phyloP scores from a whole-genome alignment of 1,140 invertebrate genomes.

The Dinothrombium tinctorium region DNA sequence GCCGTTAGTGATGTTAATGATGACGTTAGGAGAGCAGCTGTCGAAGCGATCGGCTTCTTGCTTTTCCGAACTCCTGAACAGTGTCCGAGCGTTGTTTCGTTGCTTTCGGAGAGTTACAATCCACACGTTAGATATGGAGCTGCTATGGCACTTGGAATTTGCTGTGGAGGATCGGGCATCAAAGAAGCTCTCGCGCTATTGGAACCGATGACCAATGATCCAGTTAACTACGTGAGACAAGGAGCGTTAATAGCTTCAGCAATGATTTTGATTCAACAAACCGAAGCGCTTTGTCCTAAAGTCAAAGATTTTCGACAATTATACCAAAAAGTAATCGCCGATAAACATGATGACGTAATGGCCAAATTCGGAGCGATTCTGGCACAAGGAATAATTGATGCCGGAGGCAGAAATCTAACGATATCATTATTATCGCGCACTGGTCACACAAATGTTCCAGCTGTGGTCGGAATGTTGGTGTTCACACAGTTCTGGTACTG shows the following conservation, averaged over 20 bases:
- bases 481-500: conserved; percentile 99
- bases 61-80: conserved; percentile 87
- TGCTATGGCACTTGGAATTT: conserved; percentile 94
- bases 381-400: conserved; percentile 80
- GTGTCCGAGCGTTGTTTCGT: conserved; percentile 81
- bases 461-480: conserved; percentile 88
- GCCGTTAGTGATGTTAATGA: conserved; percentile 97
- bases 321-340: conserved; percentile 84
- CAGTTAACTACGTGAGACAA: conserved; percentile 95
- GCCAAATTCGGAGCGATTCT: conserved; percentile 96
- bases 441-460: conserved; percentile 88
- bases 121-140: conserved; percentile 96
- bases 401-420: conserved; percentile 84
- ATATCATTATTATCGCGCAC: conserved; percentile 83
- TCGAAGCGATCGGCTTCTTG: conserved; percentile 88
- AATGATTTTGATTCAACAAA: conserved; percentile 95
- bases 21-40: conserved; percentile 88
- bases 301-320: conserved; percentile 75
- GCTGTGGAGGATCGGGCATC: conserved; percentile 86
- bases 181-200: conserved; percentile 84
- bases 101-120: conserved; percentile 95
- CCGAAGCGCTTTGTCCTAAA: conserved; percentile 78
- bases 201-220: conserved; percentile 95
- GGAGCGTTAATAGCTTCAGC: conserved; percentile 88
- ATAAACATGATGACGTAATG: conserved; percentile 99